Evolutionary conservation across 2,888 invertebrate genomes (phyloP), one percentile per base, ranked within the genome.

Genomic region (Empis stercorea): DNA sequence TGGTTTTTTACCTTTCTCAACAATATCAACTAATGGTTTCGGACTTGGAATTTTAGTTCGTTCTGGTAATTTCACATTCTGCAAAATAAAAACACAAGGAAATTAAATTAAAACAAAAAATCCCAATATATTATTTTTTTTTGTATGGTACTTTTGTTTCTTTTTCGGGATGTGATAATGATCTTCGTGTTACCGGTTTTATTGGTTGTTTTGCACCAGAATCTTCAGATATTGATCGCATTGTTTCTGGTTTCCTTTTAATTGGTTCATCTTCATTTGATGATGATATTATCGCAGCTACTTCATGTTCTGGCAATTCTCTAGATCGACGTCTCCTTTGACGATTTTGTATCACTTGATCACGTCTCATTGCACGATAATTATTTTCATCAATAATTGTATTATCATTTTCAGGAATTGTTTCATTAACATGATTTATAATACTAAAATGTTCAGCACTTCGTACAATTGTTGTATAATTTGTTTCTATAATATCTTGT

Each of bases 211-310:
- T 64, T 0, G 61, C 61, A 3, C 66, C 64, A 4, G 65, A 62
- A 40, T 68, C 68, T 49, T 68, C 68, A 1, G 68, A 68, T 36
- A 68, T 60, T 3, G 68, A 68, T 6, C 68, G 61, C 66, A 68
- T 64, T 44, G 65, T 61, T 48, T 68, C 68, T 2, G 67, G 65
- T 45, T 66, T 68, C 5, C 64, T 60, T 11, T 60, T 20, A 27
- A 6, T 20, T 10, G 13, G 13, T 40, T 40, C 40, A 10, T 27
- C 23, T 14, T 27, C 40, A 9, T 11, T 20, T 20, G 20, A 15
- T 16, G 48, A 47, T 13, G 51, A 47, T 3, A 43, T 15, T 16
- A n/a, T n/a, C n/a, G 48, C 44, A 32, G 53, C 41, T 23, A 15
- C 4, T 17, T 11, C 20, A 44, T 41, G 48, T 47, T 52, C 56